phyloP scores from a whole-genome alignment of 1,140 invertebrate genomes.

The Panagrolaimus sp. region DNA sequence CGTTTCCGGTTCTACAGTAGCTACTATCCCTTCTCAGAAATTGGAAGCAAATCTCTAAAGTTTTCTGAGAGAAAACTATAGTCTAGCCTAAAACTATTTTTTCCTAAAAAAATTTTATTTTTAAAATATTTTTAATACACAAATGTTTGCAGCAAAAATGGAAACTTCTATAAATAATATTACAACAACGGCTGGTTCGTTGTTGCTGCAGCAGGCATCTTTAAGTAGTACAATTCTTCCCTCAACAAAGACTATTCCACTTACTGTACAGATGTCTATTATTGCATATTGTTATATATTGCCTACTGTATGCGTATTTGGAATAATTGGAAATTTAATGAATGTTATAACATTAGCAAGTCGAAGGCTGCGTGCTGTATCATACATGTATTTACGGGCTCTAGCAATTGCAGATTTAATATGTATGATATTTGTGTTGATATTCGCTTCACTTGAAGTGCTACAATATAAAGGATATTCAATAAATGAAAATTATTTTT shows the following conservation, averaged over 20 bases:
- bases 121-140: not conserved
- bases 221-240: not conserved
- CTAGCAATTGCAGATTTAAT: slow-evolving; percentile 53
- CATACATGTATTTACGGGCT: slow-evolving; percentile 53
- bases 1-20: not conserved
- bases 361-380: slow-evolving; percentile 49
- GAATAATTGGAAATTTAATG: slow-evolving; percentile 54
- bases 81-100: not conserved
- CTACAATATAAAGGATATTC: slow-evolving; percentile 33
- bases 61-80: not conserved
- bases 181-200: not conserved
- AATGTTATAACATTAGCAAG: slow-evolving; percentile 52
- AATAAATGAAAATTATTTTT: slow-evolving; percentile 37
- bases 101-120: not conserved
- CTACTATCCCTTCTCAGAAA: not conserved
- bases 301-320: slow-evolving; percentile 51
- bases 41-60: not conserved
- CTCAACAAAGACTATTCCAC: not conserved
- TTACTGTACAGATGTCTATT: slow-evolving; percentile 18
- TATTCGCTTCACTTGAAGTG: slow-evolving; percentile 49
- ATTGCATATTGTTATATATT: slow-evolving; percentile 57
- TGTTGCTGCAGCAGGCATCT: not conserved
- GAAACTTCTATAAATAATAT: not conserved
- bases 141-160: slow-evolving; percentile 9
- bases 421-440: slow-evolving; percentile 57